Evolutionary conservation across 2,888 invertebrate genomes (phyloP).

Genomic region (Lasioglossum leucozonium): DNA sequence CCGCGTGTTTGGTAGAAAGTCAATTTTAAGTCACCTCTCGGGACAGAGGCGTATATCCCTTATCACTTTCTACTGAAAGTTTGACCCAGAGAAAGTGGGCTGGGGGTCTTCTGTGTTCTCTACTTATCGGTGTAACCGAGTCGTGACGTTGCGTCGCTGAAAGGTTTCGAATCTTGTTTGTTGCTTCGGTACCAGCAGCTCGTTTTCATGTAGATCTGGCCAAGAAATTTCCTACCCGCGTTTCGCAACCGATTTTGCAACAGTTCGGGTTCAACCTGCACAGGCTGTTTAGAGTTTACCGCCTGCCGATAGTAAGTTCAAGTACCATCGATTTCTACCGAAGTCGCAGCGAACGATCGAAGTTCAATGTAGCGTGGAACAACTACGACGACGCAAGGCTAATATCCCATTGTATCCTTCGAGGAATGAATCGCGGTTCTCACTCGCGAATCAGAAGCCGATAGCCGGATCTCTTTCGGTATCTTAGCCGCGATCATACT

Average conservation of each 20-base stretch:
- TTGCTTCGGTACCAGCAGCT: neutral
- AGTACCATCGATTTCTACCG: neutral
- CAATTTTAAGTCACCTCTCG: neutral
- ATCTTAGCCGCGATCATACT: slow-evolving; percentile 18
- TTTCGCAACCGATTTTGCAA: neutral
- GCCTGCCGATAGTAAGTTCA: neutral
- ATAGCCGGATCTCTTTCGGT: slow-evolving; percentile 45
- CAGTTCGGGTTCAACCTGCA: neutral
- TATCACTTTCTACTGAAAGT: slow-evolving; percentile 5
- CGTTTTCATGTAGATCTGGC: neutral
- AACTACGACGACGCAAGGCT: neutral
- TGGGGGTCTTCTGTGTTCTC: neutral
- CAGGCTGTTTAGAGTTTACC: neutral
- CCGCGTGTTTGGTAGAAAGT: neutral
- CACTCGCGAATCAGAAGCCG: slow-evolving; percentile 13
- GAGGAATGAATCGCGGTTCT: neutral
- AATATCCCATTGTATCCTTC: neutral
- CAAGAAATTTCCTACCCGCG: neutral
- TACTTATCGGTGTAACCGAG: neutral
- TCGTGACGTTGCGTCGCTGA: neutral
- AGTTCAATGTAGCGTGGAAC: neutral
- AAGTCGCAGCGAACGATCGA: neutral
- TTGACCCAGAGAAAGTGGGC: neutral
- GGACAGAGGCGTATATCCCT: neutral
- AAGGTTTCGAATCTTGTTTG: neutral